phyloP scores from a whole-genome alignment of 2,113 vertebrate species.

The human region DNA sequence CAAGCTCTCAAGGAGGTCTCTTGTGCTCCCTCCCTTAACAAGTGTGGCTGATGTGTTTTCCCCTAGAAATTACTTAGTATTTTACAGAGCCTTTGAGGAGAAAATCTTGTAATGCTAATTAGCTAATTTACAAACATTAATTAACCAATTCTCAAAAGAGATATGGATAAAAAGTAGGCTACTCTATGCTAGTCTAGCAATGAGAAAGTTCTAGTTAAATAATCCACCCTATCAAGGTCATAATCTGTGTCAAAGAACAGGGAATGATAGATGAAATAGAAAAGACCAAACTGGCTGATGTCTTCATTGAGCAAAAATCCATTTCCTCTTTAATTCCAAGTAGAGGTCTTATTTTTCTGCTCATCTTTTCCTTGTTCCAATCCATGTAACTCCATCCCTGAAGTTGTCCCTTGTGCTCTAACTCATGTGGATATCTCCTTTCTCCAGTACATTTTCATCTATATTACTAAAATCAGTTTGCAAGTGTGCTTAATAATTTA shows the following conservation, averaged over 20 bases:
- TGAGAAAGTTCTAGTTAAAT: constrained; percentile 35
- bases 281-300: neutral
- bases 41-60: constrained; percentile 27
- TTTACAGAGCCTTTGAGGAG: constrained; percentile 50
- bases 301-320: neutral
- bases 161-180: constrained; percentile 68
- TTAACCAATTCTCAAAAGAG: constrained; percentile 76
- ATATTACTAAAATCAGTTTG: neutral
- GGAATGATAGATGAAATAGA: neutral
- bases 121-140: constrained; percentile 75
- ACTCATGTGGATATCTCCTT: neutral
- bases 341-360: neutral
- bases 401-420: neutral
- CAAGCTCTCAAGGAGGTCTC: neutral
- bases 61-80: constrained; percentile 50
- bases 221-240: constrained; percentile 55
- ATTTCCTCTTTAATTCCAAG: neutral
- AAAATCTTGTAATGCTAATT: constrained; percentile 69
- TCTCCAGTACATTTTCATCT: neutral
- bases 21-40: neutral
- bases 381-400: neutral
- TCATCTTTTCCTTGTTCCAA: neutral
- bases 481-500: neutral
- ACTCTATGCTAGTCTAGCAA: constrained; percentile 24
- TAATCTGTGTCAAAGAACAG: constrained; percentile 45